Evolutionary conservation across 1,140 invertebrate genomes (phyloP).

Genomic region (Acromyrmex charruanus): DNA sequence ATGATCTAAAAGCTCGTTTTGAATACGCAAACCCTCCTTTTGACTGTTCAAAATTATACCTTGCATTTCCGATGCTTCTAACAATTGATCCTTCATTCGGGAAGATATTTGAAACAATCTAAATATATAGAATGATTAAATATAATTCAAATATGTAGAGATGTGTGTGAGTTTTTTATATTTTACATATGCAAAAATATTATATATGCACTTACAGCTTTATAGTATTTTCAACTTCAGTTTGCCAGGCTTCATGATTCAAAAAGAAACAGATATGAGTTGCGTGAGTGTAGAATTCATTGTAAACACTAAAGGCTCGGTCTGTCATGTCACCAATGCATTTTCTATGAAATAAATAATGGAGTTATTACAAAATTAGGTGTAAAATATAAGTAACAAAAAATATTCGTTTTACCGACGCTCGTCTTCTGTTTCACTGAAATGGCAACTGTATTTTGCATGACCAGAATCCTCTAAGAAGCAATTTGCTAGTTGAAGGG

Average conservation of each 20-base stretch:
- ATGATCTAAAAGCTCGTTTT: constrained; percentile 80
- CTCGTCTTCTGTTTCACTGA: constrained; percentile 80
- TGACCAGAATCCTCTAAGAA: constrained; percentile 89
- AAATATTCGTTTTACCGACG: constrained; percentile 74
- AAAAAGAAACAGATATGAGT: constrained; percentile 91
- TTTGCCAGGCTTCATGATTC: constrained; percentile 89
- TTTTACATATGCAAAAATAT: neutral
- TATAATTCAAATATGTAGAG: constrained; percentile 66
- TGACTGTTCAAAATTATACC: constrained; percentile 86
- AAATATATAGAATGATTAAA: constrained; percentile 16
- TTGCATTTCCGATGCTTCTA: constrained; percentile 88
- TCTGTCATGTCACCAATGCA: constrained; percentile 89
- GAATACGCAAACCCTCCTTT: constrained; percentile 80
- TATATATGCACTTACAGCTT: constrained; percentile 76
- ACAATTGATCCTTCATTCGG: constrained; percentile 87
- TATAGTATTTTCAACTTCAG: constrained; percentile 88
- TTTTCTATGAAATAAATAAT: constrained; percentile 76
- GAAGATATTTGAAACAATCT: constrained; percentile 86
- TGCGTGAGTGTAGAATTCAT: constrained; percentile 90
- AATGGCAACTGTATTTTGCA: constrained; percentile 86
- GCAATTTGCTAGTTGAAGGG: constrained; percentile 90
- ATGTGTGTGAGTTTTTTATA: constrained; percentile 66
- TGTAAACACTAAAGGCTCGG: constrained; percentile 88
- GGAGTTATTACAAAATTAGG: constrained; percentile 10
- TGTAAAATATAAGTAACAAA: constrained; percentile 22